Percentiles rank a stretch among this genome's conserved stretches.
These are phyloP conservation scores for Orchestes rusci DNA, from an alignment of 2,888 invertebrate genomes.

Conservation along the genomic window DNA sequence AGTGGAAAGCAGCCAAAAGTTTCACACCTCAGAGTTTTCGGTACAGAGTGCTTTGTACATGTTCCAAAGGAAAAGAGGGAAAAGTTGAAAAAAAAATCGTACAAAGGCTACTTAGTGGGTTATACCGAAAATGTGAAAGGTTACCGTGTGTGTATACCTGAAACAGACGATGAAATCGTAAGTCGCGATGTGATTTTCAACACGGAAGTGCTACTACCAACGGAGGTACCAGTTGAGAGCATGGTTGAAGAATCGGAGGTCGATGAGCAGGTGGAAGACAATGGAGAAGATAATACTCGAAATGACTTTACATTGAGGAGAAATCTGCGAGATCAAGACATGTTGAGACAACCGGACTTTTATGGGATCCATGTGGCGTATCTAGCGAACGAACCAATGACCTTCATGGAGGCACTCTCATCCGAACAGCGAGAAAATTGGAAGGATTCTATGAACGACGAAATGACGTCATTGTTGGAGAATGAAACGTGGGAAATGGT, in stretches of 20 bases:
- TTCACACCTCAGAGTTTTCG: not conserved
- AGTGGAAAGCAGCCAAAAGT: not conserved
- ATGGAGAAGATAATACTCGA: not conserved
- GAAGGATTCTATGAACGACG: constrained; percentile 6
- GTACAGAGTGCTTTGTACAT: not conserved
- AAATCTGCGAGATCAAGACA: constrained; percentile 1
- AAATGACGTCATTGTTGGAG: not conserved
- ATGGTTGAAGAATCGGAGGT: no score
- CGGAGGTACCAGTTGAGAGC: no score
- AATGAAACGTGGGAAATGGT: not conserved
- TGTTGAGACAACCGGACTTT: no score
- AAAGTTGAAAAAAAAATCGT: constrained; percentile 1
- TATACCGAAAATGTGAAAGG: constrained; percentile 2
- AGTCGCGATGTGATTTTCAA: not conserved
- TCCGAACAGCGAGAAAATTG: no score
- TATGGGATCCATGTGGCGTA: no score
- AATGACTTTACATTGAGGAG: not conserved
- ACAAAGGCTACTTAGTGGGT: constrained; percentile 3
- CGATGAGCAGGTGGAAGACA: no score
- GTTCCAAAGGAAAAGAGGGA: not conserved
- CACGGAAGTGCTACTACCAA: no score
- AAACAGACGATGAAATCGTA: constrained; percentile 4
- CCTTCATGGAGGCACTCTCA: no score
- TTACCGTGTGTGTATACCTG: constrained; percentile 4
- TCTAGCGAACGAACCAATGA: no score